A percentile compares a stretch with the other conserved stretches of the same genome.
Conservation (phyloP, 2,113 vertebrate species). For the Serinus canaria region DNA sequence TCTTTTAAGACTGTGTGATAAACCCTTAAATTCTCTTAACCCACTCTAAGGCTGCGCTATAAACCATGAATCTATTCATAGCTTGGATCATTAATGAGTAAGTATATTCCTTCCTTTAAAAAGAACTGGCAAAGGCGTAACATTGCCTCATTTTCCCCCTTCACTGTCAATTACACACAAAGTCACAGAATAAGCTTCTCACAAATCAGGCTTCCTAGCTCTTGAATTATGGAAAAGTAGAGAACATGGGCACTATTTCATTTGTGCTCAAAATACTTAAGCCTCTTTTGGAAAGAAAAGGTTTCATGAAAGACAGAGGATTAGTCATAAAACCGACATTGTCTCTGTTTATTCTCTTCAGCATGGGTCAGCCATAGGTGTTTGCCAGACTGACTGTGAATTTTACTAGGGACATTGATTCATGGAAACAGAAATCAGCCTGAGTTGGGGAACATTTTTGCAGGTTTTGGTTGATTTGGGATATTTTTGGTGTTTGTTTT, state of each 20-base stretch:
- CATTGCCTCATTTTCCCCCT: constrained; percentile 38
- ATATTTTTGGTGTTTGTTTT: background rate
- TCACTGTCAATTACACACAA: constrained; percentile 53
- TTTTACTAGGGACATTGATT: background rate
- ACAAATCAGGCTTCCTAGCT: constrained; percentile 4
- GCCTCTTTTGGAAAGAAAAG: constrained; percentile 16
- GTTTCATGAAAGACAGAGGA: background rate
- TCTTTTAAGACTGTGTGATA: background rate
- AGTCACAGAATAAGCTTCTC: constrained; percentile 44
- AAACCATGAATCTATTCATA: constrained; percentile 41
- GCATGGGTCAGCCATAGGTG: background rate
- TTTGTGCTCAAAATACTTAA: background rate
- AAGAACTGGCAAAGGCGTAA: constrained; percentile 15
- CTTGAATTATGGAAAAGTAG: constrained; percentile 39
- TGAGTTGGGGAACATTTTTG: background rate
- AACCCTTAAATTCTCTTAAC: constrained; percentile 14
- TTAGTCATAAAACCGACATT: background rate
- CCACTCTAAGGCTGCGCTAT: background rate
- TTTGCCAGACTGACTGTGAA: background rate
- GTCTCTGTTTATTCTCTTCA: background rate
- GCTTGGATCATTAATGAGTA: constrained; percentile 44
- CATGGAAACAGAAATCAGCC: background rate
- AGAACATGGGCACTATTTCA: constrained; percentile 1
- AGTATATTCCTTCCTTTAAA: constrained; percentile 1
- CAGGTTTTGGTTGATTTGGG: background rate